Base-by-base conservation (phyloP, 2,888 invertebrate species). In the Pomacea canaliculata region DNA sequence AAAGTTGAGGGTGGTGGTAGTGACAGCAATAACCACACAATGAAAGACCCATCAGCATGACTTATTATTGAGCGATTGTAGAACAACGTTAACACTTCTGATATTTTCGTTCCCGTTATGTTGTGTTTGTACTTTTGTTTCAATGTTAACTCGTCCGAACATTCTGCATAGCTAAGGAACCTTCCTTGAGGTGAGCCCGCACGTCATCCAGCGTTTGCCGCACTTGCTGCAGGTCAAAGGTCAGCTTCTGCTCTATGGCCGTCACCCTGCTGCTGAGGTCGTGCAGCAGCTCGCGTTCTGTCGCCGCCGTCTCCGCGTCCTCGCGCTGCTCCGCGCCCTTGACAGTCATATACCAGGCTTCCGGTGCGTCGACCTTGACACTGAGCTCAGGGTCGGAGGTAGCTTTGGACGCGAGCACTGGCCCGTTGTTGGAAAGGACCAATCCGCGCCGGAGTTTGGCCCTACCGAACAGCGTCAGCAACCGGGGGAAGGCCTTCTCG, bases 401-500 rank as follows among this genome's bases (percentile, higher is more conserved):
- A 2, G 19, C 59, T 27, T 7, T 18, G n/a, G 13, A 5, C 48
- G 46, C 27, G 1, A n/a, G 19, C 7, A 10, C 23, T 27, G 48
- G n/a, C 37, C 60, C 49, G 37, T 27, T 67, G 9, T 56, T n/a
- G 1, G n/a, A n/a, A 48, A 59, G 59, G 51, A 71, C 68, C 60
- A 62, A 63, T n/a, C 76, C 77, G 9, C 73, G 71, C n/a, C 51
- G 59, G 37, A 84, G 75, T 68, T 76, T 81, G 46, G 79, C 71
- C 19, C 79, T 71, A 51, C 80, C 78, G 68, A 84, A 84, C 27
- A 81, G n/a, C 9, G 46, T 71, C 4, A 80, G 75, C 12, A 81
- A 69, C 49, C 66, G 71, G 0, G 87, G 87, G 18, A 86, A 73
- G 19, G 81, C 76, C 65, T 84, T 84, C 77, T 88, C 88, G 19